phyloP scores from a whole-genome alignment of 2,113 vertebrate genomes.

The Mastomys natalensis region DNA sequence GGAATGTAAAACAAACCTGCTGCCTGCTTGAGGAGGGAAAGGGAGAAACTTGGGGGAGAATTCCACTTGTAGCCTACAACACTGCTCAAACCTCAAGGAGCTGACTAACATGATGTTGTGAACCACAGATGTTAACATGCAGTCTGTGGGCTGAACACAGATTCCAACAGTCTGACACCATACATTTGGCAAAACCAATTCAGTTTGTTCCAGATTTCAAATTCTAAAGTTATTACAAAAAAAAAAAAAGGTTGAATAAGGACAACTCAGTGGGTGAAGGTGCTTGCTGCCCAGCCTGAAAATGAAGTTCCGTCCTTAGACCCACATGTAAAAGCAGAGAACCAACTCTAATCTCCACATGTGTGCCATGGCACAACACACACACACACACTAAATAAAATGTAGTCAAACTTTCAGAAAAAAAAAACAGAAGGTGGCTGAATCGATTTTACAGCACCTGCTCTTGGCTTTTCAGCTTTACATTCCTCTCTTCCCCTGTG shows the following conservation, averaged over 20 bases:
- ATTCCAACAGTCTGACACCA: not conserved
- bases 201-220: not conserved
- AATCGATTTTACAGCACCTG: too few relatives aligned
- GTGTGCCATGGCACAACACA: not conserved
- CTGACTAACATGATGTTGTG: not conserved
- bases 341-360: not conserved
- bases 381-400: not conserved
- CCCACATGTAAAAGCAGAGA: not conserved
- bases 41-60: not conserved
- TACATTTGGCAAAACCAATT: not conserved
- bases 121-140: not conserved
- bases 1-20: not conserved
- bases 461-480: not conserved
- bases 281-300: not conserved
- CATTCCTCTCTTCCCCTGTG: not conserved
- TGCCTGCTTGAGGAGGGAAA: not conserved
- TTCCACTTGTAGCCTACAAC: not conserved
- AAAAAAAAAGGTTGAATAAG: not conserved
- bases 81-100: not conserved
- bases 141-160: not conserved
- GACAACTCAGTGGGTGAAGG: not conserved
- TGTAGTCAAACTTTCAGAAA: not conserved
- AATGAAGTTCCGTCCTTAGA: not conserved
- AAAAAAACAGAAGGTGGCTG: not conserved
- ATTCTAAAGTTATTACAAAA: constrained; percentile 2